phyloP scores from a whole-genome alignment of 2,113 vertebrate genomes.

The Struthidea cinerea region DNA sequence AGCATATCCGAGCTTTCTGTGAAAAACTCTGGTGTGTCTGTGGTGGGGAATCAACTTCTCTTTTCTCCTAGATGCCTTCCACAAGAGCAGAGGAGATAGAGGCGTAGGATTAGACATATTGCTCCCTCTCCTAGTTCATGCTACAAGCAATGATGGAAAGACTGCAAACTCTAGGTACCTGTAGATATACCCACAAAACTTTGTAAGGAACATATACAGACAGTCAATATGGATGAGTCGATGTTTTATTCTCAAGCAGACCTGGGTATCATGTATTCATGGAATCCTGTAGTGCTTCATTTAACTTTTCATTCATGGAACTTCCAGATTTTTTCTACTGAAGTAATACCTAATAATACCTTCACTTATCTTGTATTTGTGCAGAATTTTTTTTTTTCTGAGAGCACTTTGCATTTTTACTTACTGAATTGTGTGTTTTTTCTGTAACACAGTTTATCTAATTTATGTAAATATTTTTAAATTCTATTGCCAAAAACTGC shows the following conservation, averaged over 20 bases:
- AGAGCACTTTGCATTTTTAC: not conserved
- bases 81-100: not conserved
- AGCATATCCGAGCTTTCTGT: not conserved
- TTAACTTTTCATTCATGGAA: not conserved
- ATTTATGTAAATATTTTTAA: not conserved
- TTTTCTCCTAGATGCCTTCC: not conserved
- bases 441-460: not conserved
- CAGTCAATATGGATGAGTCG: not conserved
- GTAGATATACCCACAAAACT: not conserved
- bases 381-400: not conserved
- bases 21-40: not conserved
- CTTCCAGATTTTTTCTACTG: not conserved
- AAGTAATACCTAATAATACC: not conserved
- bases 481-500: not conserved
- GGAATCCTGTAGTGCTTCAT: not conserved
- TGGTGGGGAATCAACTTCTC: not conserved
- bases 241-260: not conserved
- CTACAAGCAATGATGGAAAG: not conserved
- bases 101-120: not conserved
- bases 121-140: not conserved
- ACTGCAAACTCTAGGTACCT: not conserved
- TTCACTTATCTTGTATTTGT: not conserved
- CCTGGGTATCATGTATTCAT: rapidly evolving
- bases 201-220: not conserved
- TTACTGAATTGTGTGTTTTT: not conserved